A percentile compares a stretch with the other conserved stretches of the same genome.
Conservation (phyloP, 2,888 invertebrate species). For the Exephanes ischioxanthus region DNA sequence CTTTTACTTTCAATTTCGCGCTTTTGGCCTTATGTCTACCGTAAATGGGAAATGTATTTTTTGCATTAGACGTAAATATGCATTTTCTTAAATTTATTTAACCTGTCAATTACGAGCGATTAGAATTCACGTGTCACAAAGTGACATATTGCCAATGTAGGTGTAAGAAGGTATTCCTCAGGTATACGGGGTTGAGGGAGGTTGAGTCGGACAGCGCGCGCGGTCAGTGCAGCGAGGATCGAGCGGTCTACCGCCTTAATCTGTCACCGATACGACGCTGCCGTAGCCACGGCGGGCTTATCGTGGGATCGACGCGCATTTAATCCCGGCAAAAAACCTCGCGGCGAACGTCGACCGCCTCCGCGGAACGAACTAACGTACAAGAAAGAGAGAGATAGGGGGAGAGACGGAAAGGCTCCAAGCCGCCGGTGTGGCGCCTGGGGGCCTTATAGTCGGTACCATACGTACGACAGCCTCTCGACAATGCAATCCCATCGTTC, state of each 20-base stretch:
- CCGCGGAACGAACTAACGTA: slow-evolving; percentile 59
- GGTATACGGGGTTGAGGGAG: slow-evolving; percentile 27
- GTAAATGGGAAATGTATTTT: too few species aligned
- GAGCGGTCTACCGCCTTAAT: slow-evolving; percentile 77
- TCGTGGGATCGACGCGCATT: slow-evolving; percentile 83
- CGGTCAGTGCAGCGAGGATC: slow-evolving; percentile 57
- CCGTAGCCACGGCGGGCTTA: slow-evolving; percentile 79
- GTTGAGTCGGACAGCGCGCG: slow-evolving; percentile 42
- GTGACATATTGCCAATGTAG: slow-evolving; percentile 54
- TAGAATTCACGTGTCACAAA: slow-evolving; percentile 41
- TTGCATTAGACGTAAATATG: too few species aligned
- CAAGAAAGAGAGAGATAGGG: slow-evolving; percentile 27
- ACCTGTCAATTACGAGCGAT: slow-evolving; percentile 22
- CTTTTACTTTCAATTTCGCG: too few species aligned
- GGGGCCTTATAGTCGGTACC: slow-evolving; percentile 70
- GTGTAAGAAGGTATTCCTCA: slow-evolving; percentile 51
- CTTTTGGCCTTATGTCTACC: too few species aligned
- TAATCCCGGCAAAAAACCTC: slow-evolving; percentile 81
- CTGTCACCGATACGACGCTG: slow-evolving; percentile 79
- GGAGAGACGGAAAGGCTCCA: slow-evolving; percentile 66
- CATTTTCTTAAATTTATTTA: neutral
- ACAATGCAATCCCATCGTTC: slow-evolving; percentile 71
- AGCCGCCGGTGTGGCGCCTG: slow-evolving; percentile 83
- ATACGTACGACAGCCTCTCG: slow-evolving; percentile 73
- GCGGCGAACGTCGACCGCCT: slow-evolving; percentile 72